phyloP scores from a whole-genome alignment of 2,888 invertebrate species.

The Reticulitermes lucifugus region DNA sequence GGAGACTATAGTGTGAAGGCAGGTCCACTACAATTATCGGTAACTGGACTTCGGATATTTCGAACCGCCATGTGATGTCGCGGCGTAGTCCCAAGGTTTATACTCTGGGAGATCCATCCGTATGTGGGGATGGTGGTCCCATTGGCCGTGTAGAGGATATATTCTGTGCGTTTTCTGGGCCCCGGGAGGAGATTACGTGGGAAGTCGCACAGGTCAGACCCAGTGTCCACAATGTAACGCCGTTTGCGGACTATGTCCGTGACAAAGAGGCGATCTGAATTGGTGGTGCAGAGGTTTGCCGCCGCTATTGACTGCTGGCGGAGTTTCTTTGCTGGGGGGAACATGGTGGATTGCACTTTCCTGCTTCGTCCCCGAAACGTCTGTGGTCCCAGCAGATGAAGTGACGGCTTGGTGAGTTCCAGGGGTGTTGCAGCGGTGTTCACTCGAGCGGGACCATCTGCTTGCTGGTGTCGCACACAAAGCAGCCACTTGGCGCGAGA shows the following conservation, averaged over 20 bases:
- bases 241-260: neutral
- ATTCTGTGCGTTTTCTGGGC: slow-evolving; percentile 53
- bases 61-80: neutral
- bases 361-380: neutral
- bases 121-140: slow-evolving; percentile 58
- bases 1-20: slow-evolving; percentile 55
- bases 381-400: neutral
- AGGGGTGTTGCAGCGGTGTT: neutral
- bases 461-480: neutral
- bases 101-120: slow-evolving; percentile 54
- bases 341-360: neutral
- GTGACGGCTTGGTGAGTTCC: neutral
- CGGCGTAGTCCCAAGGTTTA: slow-evolving; percentile 56
- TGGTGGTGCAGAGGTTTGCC: neutral
- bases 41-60: too few relatives aligned
- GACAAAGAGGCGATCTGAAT: neutral
- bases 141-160: slow-evolving; percentile 58
- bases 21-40: too few relatives aligned
- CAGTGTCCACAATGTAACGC: slow-evolving; percentile 54
- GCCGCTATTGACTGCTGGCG: neutral
- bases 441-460: neutral
- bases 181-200: slow-evolving; percentile 53
- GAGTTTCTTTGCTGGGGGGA: neutral
- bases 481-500: neutral
- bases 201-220: slow-evolving; percentile 54